Conservation (phyloP, 2,888 invertebrate genomes). For the Dolichomitus sp. region DNA sequence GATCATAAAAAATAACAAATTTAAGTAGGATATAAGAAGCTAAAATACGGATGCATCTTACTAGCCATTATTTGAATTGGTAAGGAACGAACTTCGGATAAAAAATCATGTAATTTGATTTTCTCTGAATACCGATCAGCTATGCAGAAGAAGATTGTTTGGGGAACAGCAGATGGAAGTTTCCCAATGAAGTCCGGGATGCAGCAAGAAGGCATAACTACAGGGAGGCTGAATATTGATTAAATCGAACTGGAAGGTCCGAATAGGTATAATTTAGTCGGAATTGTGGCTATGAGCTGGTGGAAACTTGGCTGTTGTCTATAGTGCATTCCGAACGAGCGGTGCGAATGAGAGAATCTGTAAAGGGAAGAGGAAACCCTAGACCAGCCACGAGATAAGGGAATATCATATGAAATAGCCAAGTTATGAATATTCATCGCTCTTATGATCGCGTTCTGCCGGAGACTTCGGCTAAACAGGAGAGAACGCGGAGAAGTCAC, state of each 20-base stretch:
- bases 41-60: neutral
- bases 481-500: slow-evolving; percentile 40
- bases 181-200: neutral
- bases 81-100: neutral
- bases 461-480: slow-evolving; percentile 52
- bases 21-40: neutral
- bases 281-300: neutral
- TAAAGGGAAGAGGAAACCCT: neutral
- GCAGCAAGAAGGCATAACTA: neutral
- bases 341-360: neutral
- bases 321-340: slow-evolving; percentile 15
- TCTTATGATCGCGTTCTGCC: slow-evolving; percentile 4
- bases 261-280: neutral
- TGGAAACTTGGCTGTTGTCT: neutral
- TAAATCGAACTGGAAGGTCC: neutral
- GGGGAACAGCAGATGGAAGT: neutral
- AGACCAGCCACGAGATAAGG: neutral
- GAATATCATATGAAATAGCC: slow-evolving; percentile 34
- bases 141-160: neutral
- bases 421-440: slow-evolving; percentile 72
- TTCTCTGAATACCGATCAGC: neutral
- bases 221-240: neutral
- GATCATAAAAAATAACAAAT: neutral
- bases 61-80: neutral
- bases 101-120: neutral